A percentile compares a stretch with the other conserved stretches of the same genome.
Conservation (phyloP, 2,888 invertebrate species). For the Hirtodrosophila alboralis region DNA sequence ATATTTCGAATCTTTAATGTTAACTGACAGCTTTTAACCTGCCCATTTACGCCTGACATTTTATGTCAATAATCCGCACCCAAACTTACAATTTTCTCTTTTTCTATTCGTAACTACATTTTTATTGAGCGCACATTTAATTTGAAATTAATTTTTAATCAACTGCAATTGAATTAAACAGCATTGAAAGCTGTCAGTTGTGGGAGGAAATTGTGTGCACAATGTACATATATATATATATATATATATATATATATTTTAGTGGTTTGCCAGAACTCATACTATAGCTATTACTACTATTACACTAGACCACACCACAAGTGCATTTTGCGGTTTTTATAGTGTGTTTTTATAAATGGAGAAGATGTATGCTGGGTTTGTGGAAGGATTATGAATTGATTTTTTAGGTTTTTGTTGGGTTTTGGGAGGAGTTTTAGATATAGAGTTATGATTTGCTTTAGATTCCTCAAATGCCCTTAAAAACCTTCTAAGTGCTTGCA, state of each 20-base stretch:
- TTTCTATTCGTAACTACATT: conserved; percentile 41
- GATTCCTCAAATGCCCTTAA: too few species aligned
- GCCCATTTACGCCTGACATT: conserved; percentile 37
- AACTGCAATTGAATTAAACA: conserved; percentile 70
- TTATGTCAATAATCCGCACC: conserved; percentile 41
- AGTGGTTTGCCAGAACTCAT: too few species aligned
- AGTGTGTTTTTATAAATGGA: too few species aligned
- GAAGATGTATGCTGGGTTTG: too few species aligned
- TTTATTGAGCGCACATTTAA: conserved; percentile 70
- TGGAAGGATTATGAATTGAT: too few species aligned
- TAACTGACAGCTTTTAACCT: conserved; percentile 47
- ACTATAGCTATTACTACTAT: too few species aligned
- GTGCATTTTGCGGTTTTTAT: conserved; percentile 47
- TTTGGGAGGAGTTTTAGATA: too few species aligned
- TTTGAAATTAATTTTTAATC: conserved; percentile 75
- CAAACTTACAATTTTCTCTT: background rate
- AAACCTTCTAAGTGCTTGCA: too few species aligned
- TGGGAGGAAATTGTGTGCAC: too few species aligned
- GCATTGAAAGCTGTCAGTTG: conserved; percentile 29
- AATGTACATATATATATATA: too few species aligned
- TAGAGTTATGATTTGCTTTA: too few species aligned
- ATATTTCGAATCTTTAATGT: conserved; percentile 37
- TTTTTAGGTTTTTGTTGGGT: too few species aligned
- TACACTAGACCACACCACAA: conserved; percentile 2
- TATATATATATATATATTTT: conserved; percentile 8